These are phyloP conservation scores for Melanerpes formicivorus DNA, from an alignment of 2,113 vertebrate species.

Conservation along the genomic window DNA sequence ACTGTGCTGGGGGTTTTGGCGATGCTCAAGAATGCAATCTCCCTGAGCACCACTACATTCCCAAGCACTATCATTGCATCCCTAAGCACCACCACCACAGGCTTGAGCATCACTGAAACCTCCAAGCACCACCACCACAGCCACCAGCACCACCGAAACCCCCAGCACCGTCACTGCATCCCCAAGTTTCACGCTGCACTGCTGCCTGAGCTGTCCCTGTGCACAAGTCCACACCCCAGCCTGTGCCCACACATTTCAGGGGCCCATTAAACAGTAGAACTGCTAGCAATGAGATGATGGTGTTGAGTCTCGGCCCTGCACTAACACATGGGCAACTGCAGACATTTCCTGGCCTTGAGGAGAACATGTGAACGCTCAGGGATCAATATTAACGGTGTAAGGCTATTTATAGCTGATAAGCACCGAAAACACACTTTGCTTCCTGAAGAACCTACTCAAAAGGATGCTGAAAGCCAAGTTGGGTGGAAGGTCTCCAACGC, in stretches of 20 bases:
- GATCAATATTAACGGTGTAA: background rate
- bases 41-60: background rate
- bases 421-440: background rate
- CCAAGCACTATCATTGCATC: background rate
- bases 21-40: no score
- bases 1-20: no score
- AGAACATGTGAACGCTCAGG: background rate
- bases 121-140: background rate
- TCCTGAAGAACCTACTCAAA: background rate
- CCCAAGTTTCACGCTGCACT: background rate
- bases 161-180: background rate
- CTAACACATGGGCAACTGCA: accelerated
- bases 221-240: background rate
- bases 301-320: accelerated
- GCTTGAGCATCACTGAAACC: no score
- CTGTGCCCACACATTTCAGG: accelerated
- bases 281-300: background rate
- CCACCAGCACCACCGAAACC: background rate
- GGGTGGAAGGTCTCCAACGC: background rate
- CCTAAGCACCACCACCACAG: background rate
- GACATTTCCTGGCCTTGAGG: background rate
- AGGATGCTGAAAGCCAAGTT: background rate
- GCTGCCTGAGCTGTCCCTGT: background rate
- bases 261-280: background rate
- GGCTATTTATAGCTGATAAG: background rate